Base-by-base conservation (phyloP, 2,113 vertebrate species). In the Bagarius yarrelli region DNA sequence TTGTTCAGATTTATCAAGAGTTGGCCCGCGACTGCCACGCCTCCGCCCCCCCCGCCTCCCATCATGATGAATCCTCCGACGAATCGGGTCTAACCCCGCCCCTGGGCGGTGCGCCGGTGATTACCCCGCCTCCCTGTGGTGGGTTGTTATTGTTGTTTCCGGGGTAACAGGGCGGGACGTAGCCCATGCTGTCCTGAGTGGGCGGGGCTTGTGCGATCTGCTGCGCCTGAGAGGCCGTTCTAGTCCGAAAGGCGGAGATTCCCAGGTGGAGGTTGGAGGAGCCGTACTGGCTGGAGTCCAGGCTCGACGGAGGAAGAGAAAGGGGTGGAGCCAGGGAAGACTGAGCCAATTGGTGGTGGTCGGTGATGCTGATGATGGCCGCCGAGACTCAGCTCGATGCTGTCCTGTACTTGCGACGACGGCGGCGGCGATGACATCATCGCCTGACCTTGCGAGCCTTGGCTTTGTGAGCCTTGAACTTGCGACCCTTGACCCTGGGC, bases 181-280 rank as follows among this genome's bases (percentile, higher is more conserved):
- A 89, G 81, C 72, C 87, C 77, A 88, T 86, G 87, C 87, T 87
- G 93, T 94, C 93, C 91, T 94, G 92, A 85, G 93, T 89, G 90
- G 91, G 89, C 55, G 93, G 92, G 84, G 92, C 91, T 90, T 93
- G 92, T 72, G 86, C 79, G 80, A 84, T 79, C 87, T 87, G 87
- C 84, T 87, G 87, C 60, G 76, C 55, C 86, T 88, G 88, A 69
- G 88, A 86, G 82, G 88, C 95, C 91, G 95, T 94, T 93, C 95
- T 95, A 96, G 96, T 97, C 95, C 96, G 95, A 94, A 96, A 96
- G 91, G 96, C 95, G 80, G 96, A 97, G 89, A 96, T 92, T 91
- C 94, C 92, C 85, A 94, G 92, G 90, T 94, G 94, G 89, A 95
- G 91, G 87, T 91, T 93, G 87, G 94, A 93, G 72, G 94, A 94